Percentiles rank a stretch among this genome's conserved stretches.
Evolutionary conservation across 2,113 vertebrate genomes (phyloP).

Genomic region (Callocephalon fimbriatum): DNA sequence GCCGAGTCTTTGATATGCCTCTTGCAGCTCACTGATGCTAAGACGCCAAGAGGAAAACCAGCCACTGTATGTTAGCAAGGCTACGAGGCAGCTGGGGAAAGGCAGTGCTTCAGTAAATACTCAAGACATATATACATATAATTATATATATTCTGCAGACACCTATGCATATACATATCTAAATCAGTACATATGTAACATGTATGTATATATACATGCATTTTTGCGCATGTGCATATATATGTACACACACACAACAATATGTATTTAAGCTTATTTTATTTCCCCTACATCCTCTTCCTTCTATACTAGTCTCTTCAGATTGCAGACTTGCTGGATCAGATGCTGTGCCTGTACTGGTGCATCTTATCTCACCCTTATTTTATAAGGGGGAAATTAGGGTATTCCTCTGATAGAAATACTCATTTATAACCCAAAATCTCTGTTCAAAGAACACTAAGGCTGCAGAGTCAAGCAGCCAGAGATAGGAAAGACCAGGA

Average conservation of each 20-base stretch:
- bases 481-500: not conserved
- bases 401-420: not conserved
- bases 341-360: not conserved
- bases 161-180: not conserved
- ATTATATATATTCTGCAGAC: not conserved
- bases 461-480: not conserved
- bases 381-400: not conserved
- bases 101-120: not conserved
- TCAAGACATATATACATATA: not conserved
- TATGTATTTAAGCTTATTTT: not conserved
- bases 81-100: not conserved
- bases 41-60: not conserved
- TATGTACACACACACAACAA: not conserved
- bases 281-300: not conserved
- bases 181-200: not conserved
- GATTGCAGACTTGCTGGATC: not conserved
- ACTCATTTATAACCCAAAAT: not conserved
- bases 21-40: not conserved
- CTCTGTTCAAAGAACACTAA: not conserved
- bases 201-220: not conserved
- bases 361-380: not conserved
- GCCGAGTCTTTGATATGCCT: not conserved
- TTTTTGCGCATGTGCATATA: not conserved
- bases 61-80: not conserved
- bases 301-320: not conserved